Conservation (phyloP, 2,888 invertebrate genomes). For the Lysandra coridon region DNA sequence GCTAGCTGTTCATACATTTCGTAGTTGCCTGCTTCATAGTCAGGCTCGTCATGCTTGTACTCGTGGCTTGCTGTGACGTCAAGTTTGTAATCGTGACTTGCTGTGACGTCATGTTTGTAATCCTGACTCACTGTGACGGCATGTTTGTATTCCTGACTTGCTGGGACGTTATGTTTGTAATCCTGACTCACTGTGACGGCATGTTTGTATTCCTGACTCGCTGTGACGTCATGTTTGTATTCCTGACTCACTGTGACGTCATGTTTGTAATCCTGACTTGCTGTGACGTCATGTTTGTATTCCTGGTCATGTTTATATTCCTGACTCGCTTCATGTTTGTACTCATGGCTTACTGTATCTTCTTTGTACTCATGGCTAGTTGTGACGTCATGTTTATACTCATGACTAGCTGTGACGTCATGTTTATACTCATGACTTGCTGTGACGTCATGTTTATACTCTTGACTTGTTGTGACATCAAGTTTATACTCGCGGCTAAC, state of each 20-base stretch:
- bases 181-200: conserved; percentile 58
- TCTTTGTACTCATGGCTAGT: conserved; percentile 53
- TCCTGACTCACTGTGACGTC: conserved; percentile 62
- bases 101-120: conserved; percentile 43
- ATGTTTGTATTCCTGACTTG: conserved; percentile 48
- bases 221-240: conserved; percentile 38
- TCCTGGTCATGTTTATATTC: conserved; percentile 47
- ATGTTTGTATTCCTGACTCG: conserved; percentile 39
- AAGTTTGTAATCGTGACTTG: conserved; percentile 50
- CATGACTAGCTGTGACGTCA: background rate
- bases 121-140: conserved; percentile 9
- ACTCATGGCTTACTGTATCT: conserved; percentile 54
- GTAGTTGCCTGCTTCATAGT: conserved; percentile 60
- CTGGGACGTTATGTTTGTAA: conserved; percentile 65
- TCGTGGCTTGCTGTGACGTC: conserved; percentile 50
- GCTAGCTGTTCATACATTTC: conserved; percentile 72
- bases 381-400: conserved; percentile 43
- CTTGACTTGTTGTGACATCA: conserved; percentile 56
- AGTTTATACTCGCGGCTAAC: conserved; percentile 39
- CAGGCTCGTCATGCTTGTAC: conserved; percentile 47
- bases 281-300: conserved; percentile 47
- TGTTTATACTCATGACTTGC: conserved; percentile 49
- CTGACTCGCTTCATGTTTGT: conserved; percentile 47
- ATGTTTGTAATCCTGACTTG: conserved; percentile 43
- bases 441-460: conserved; percentile 66